A percentile compares a stretch with the other conserved stretches of the same genome.
Conservation (phyloP, 2,113 vertebrate species). For the Pholis gunnellus region DNA sequence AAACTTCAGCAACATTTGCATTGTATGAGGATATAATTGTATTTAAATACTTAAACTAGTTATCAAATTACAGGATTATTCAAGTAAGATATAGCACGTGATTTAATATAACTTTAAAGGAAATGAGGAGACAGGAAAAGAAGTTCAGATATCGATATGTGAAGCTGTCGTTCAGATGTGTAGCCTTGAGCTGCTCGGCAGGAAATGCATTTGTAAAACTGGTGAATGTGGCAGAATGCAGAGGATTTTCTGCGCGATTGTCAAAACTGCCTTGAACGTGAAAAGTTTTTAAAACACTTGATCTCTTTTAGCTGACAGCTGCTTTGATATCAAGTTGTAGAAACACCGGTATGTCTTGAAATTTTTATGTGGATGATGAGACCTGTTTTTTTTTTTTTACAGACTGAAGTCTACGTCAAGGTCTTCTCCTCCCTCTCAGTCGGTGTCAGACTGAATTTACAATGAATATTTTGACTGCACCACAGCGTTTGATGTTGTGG, state of each 20-base stretch:
- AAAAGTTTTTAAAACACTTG: constrained; percentile 21
- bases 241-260: constrained; percentile 29
- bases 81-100: background rate
- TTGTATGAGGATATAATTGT: background rate
- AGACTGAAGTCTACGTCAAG: constrained; percentile 22
- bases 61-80: background rate
- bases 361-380: constrained; percentile 39
- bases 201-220: constrained; percentile 13
- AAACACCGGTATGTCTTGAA: constrained; percentile 26
- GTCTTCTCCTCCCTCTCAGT: constrained; percentile 37
- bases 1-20: background rate
- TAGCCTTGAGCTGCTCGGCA: background rate
- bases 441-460: constrained; percentile 43
- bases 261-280: constrained; percentile 26
- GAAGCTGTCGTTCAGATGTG: background rate
- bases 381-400: constrained; percentile 23
- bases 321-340: constrained; percentile 42
- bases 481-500: constrained; percentile 56
- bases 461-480: constrained; percentile 40
- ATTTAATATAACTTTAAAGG: background rate
- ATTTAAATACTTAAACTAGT: background rate
- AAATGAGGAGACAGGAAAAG: background rate
- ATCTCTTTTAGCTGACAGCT: constrained; percentile 23
- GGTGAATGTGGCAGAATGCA: constrained; percentile 15
- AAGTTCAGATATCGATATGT: background rate